Evolutionary conservation across 2,888 invertebrate genomes (phyloP).

Genomic region (Drosophila acutilabella): DNA sequence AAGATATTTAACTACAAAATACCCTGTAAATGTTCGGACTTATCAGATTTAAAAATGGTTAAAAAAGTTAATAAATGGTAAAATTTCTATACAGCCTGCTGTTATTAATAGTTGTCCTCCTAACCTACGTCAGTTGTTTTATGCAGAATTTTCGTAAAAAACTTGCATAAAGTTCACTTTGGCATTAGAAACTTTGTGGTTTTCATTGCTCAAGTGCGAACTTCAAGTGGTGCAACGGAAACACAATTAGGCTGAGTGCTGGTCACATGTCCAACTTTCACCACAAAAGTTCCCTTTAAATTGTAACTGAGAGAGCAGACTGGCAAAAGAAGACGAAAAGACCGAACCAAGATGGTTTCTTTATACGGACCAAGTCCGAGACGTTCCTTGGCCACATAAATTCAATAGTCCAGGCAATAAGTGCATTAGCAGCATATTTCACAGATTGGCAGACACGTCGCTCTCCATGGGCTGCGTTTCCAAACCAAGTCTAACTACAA

Average conservation of each 20-base stretch:
- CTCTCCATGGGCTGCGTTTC: slow-evolving; percentile 59
- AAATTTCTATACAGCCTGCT: background rate
- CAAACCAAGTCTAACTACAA: slow-evolving; percentile 20
- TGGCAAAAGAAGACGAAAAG: background rate
- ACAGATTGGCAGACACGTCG: slow-evolving; percentile 79
- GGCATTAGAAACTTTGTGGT: slow-evolving; percentile 9
- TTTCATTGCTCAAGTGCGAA: slow-evolving; percentile 20
- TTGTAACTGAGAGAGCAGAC: slow-evolving; percentile 27
- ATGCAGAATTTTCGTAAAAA: background rate
- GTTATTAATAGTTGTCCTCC: background rate
- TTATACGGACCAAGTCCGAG: slow-evolving; percentile 38
- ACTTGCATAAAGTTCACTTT: slow-evolving; percentile 2
- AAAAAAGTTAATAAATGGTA: no score
- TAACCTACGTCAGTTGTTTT: background rate
- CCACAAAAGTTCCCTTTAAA: slow-evolving; percentile 55
- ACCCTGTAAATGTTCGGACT: background rate
- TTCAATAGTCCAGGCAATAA: slow-evolving; percentile 77
- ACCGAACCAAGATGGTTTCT: slow-evolving; percentile 3
- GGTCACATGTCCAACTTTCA: slow-evolving; percentile 41
- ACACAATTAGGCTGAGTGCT: slow-evolving; percentile 70
- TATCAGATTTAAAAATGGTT: no score
- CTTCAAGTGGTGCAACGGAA: slow-evolving; percentile 48
- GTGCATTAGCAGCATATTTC: slow-evolving; percentile 80
- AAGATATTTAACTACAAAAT: background rate
- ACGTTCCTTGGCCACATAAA: slow-evolving; percentile 67